A percentile compares a stretch with the other conserved stretches of the same genome.
phyloP scores from a whole-genome alignment of 2,113 vertebrate species.

The Gallinago media region DNA sequence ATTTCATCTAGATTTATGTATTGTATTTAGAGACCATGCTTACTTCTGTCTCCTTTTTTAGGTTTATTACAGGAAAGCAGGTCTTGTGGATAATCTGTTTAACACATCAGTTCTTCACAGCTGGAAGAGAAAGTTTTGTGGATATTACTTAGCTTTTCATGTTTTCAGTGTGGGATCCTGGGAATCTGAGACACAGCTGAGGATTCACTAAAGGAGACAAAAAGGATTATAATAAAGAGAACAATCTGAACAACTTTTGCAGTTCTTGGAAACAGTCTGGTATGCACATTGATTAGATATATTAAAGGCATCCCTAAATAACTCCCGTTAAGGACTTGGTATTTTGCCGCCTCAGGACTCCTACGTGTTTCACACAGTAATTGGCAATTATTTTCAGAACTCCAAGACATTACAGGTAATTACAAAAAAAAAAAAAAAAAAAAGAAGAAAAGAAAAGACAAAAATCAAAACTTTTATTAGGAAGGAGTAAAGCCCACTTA shows the following conservation, averaged over 20 bases:
- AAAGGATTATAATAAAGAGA: conserved; percentile 51
- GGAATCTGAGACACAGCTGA: conserved; percentile 42
- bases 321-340: conserved; percentile 48
- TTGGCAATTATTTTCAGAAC: background rate
- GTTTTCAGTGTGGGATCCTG: background rate
- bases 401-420: background rate
- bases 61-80: background rate
- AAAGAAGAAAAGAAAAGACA: fast-evolving
- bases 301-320: conserved; percentile 47
- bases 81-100: background rate
- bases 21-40: background rate
- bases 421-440: background rate
- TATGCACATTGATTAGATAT: conserved; percentile 19
- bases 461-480: background rate
- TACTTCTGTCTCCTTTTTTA: background rate
- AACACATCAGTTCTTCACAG: background rate
- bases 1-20: background rate
- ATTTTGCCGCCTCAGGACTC: conserved; percentile 13
- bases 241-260: background rate
- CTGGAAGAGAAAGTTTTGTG: background rate
- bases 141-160: background rate
- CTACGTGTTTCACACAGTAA: background rate
- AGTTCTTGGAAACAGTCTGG: conserved; percentile 59
- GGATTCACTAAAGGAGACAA: background rate
- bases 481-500: background rate